Conservation (phyloP, 2,888 invertebrate species). For the Caenorhabditis panamensis region DNA sequence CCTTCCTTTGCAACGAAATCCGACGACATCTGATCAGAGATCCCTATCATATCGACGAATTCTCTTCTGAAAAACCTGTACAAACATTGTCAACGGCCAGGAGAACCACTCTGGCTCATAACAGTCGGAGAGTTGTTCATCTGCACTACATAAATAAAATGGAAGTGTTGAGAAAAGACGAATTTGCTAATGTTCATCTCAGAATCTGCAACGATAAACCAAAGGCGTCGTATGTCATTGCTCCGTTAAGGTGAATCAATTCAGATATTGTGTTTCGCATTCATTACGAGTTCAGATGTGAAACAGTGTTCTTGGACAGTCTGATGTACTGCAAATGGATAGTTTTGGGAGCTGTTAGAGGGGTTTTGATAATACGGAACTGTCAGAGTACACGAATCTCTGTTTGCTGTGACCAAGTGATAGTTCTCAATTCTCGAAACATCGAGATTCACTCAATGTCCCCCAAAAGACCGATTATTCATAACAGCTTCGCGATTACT, state of each 20-base stretch:
- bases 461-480: constrained; percentile 24
- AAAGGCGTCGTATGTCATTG: constrained; percentile 57
- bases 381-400: constrained; percentile 19
- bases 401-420: constrained; percentile 31
- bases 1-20: constrained; percentile 48
- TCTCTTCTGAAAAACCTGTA: constrained; percentile 29
- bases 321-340: constrained; percentile 42
- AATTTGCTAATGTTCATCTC: constrained; percentile 54
- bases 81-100: constrained; percentile 20
- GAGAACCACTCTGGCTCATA: constrained; percentile 55
- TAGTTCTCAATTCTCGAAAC: constrained; percentile 35
- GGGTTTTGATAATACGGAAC: constrained; percentile 35
- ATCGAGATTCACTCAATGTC: constrained; percentile 46
- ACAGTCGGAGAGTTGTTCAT: constrained; percentile 54
- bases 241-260: constrained; percentile 33
- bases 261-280: too few species aligned
- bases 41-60: constrained; percentile 56
- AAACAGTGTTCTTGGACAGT: constrained; percentile 51
- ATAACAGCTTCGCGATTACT: constrained; percentile 22
- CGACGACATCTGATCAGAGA: constrained; percentile 43
- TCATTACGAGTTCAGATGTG: too few species aligned
- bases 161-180: constrained; percentile 51
- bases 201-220: constrained; percentile 57
- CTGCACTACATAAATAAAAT: constrained; percentile 50
- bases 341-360: constrained; percentile 47